Conservation (phyloP, 2,797 vertebrate genomes). For the Notamacropus eugenii region DNA sequence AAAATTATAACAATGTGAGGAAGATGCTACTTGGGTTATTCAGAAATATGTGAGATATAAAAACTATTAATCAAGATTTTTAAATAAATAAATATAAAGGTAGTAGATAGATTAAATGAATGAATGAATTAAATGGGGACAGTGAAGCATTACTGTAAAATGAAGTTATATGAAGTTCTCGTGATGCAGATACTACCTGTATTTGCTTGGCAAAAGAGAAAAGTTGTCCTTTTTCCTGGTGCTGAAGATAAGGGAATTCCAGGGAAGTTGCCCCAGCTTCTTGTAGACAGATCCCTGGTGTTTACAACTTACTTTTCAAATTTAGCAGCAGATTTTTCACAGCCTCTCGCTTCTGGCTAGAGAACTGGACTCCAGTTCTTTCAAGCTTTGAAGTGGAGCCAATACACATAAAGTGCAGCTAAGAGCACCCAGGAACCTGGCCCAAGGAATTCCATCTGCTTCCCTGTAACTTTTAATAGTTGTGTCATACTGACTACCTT, state of each 20-base stretch:
- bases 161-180: background rate
- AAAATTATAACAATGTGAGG: background rate
- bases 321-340: slow-evolving; percentile 78
- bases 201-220: slow-evolving; percentile 58
- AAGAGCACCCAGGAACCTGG: slow-evolving; percentile 67
- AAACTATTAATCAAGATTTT: background rate
- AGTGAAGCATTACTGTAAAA: background rate
- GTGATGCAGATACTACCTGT: background rate
- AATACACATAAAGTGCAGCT: slow-evolving; percentile 55
- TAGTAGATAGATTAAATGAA: too few relatives aligned
- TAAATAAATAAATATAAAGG: background rate
- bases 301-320: slow-evolving; percentile 79
- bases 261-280: slow-evolving; percentile 48
- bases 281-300: slow-evolving; percentile 61
- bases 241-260: slow-evolving; percentile 57
- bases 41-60: background rate
- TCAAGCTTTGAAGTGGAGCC: slow-evolving; percentile 67
- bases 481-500: background rate
- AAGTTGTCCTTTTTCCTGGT: slow-evolving; percentile 62
- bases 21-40: background rate
- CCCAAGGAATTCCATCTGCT: slow-evolving; percentile 30
- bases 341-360: slow-evolving; percentile 69
- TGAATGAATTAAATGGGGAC: background rate
- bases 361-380: slow-evolving; percentile 68
- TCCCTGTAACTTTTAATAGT: background rate